phyloP scores from a whole-genome alignment of 2,888 invertebrate genomes.

The Cephus nigrinus region DNA sequence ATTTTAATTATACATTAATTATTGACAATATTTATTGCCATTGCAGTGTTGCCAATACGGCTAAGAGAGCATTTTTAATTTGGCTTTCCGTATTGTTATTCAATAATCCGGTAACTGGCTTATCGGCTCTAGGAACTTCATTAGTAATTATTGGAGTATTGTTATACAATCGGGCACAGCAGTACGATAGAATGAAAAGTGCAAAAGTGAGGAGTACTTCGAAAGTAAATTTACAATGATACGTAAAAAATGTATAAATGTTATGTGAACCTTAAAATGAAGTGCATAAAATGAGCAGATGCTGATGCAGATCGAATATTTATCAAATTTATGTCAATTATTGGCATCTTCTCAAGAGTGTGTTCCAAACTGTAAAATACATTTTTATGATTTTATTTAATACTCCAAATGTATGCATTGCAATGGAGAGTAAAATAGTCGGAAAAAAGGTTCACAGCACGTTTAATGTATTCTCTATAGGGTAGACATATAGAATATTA shows the following conservation, averaged over 20 bases:
- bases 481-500: too few species aligned
- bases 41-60: slow-evolving; percentile 81
- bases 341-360: neutral
- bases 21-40: slow-evolving; percentile 14
- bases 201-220: slow-evolving; percentile 48
- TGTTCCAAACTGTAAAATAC: slow-evolving; percentile 12
- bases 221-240: slow-evolving; percentile 60
- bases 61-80: slow-evolving; percentile 81
- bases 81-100: slow-evolving; percentile 82
- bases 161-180: slow-evolving; percentile 79
- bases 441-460: too few species aligned
- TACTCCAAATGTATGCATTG: too few species aligned
- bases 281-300: neutral
- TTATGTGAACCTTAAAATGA: neutral
- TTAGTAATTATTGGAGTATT: slow-evolving; percentile 80
- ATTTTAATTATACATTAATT: neutral
- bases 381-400: slow-evolving; percentile 23
- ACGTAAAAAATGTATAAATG: neutral
- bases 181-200: slow-evolving; percentile 67
- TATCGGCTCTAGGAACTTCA: slow-evolving; percentile 79
- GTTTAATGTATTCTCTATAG: too few species aligned
- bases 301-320: too few species aligned
- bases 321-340: neutral
- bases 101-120: slow-evolving; percentile 78
- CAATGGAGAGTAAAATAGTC: too few species aligned